Conservation (phyloP, 2,888 invertebrate genomes). For the Resseliella maxima region DNA sequence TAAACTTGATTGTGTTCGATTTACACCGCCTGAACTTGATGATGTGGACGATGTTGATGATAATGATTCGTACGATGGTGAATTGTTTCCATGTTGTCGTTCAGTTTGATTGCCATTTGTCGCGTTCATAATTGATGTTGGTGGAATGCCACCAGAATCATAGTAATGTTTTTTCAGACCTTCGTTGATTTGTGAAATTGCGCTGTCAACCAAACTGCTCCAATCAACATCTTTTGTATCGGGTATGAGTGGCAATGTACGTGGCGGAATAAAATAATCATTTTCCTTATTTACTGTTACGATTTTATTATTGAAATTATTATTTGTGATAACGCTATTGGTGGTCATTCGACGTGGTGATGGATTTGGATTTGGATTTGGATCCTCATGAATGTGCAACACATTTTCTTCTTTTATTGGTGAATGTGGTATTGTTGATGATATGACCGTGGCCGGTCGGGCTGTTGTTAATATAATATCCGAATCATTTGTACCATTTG, state of each 20-base stretch:
- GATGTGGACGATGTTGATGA: constrained; percentile 57
- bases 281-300: constrained; percentile 55
- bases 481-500: constrained; percentile 62
- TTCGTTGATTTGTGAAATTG: constrained; percentile 58
- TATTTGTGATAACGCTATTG: constrained; percentile 9
- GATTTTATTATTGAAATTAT: constrained; percentile 48
- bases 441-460: constrained; percentile 75
- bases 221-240: constrained; percentile 81
- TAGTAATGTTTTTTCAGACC: constrained; percentile 54
- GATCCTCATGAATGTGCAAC: constrained; percentile 60
- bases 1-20: constrained; percentile 66
- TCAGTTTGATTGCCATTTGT: background rate
- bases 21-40: no score
- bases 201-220: constrained; percentile 78
- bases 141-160: constrained; percentile 23
- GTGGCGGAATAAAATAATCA: constrained; percentile 63
- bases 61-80: constrained; percentile 55
- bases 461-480: constrained; percentile 76
- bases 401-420: constrained; percentile 57
- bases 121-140: background rate
- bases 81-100: constrained; percentile 25
- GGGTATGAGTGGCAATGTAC: constrained; percentile 71
- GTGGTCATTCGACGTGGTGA: constrained; percentile 55
- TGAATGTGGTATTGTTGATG: constrained; percentile 68
- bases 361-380: no score